Evolutionary conservation across 2,797 vertebrate species (phyloP).

Genomic region (Streptopelia turtur): DNA sequence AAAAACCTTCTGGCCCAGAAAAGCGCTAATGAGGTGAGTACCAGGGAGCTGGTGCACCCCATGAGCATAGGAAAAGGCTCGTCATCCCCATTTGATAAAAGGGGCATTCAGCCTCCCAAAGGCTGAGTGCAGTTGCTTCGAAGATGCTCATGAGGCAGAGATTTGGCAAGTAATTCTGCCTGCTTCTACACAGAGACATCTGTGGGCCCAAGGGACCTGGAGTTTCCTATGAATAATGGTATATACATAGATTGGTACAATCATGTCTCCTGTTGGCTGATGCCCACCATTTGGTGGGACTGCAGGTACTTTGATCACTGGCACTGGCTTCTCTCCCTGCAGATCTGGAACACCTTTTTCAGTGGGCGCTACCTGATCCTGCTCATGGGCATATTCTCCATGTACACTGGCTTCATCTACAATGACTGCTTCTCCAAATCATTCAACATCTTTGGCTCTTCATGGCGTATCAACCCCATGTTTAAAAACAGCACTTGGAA

Average conservation of each 20-base stretch:
- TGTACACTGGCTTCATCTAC: conserved; percentile 86
- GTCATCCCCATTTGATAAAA: neutral
- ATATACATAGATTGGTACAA: neutral
- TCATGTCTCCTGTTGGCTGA: neutral
- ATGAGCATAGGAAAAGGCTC: neutral
- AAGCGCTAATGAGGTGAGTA: conserved; percentile 79
- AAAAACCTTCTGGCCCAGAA: conserved; percentile 76
- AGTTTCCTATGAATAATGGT: neutral
- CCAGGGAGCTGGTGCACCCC: neutral
- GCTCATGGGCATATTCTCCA: conserved; percentile 84
- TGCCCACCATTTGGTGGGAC: neutral
- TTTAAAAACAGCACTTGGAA: conserved; percentile 79
- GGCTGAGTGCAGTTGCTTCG: neutral
- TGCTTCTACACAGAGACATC: neutral
- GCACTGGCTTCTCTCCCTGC: neutral
- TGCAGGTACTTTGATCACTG: neutral
- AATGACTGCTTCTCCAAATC: conserved; percentile 86
- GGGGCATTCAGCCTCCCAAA: neutral
- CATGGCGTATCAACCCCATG: conserved; percentile 82
- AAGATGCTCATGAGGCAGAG: neutral
- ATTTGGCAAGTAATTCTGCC: neutral
- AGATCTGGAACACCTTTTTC: conserved; percentile 87
- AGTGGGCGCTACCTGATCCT: conserved; percentile 82
- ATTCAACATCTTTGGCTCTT: conserved; percentile 84
- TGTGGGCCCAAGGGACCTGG: neutral